Conservation (phyloP, 1,140 invertebrate species). For the Tyrophagus putrescentiae region DNA sequence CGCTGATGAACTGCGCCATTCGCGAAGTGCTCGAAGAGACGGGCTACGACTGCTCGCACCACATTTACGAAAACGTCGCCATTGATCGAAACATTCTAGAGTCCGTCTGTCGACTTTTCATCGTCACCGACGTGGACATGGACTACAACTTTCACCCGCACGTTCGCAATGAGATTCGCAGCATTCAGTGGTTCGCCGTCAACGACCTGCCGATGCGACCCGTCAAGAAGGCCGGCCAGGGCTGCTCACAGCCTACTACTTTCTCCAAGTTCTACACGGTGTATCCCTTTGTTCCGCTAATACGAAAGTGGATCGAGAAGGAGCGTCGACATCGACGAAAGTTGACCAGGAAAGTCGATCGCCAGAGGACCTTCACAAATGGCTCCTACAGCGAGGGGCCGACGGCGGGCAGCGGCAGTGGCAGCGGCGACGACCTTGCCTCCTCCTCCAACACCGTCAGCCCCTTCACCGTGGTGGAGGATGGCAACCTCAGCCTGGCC, state of each 20-base stretch:
- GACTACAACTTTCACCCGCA: conserved; percentile 73
- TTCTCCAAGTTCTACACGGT: conserved; percentile 71
- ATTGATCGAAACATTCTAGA: conserved; percentile 76
- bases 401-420: background rate
- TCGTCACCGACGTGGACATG: conserved; percentile 65
- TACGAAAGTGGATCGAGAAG: conserved; percentile 27
- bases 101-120: conserved; percentile 71
- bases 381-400: background rate
- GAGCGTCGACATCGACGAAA: conserved; percentile 6
- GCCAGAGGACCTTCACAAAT: background rate
- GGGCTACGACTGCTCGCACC: conserved; percentile 71
- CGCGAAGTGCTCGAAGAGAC: conserved; percentile 90
- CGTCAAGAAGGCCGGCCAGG: conserved; percentile 73
- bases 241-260: too few species aligned
- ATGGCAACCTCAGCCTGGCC: background rate
- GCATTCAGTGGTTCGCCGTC: conserved; percentile 80
- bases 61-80: conserved; percentile 65
- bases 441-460: background rate
- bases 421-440: background rate
- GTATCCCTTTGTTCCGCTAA: conserved; percentile 66
- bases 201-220: conserved; percentile 66
- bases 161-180: conserved; percentile 85
- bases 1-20: conserved; percentile 73
- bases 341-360: background rate
- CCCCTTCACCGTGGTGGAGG: background rate